Base-by-base conservation (phyloP, 2,797 vertebrate genomes). In the Macroramphosus scolopax region DNA sequence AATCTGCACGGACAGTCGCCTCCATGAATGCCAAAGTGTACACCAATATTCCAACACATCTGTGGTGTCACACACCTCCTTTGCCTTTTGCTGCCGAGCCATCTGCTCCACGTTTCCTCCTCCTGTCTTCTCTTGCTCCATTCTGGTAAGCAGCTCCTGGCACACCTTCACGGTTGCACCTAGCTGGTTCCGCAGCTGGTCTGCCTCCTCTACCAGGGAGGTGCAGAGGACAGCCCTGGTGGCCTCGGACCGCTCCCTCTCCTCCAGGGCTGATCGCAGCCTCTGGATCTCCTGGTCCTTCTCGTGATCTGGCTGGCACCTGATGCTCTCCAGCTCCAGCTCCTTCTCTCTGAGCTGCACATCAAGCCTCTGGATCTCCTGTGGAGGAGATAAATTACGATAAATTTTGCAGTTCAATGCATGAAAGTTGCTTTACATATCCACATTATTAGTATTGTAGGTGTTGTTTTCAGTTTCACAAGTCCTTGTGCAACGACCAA, bases 141-240 rank as follows among this genome's bases (percentile, higher is more conserved):
- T 81, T 50, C 90, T 83, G n/a, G 50, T 84, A 77, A 93, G 89
- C 62, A 98, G 89, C 12, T 93, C 92, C 63, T 95, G 92, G 63
- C 95, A 98, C 89, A 97, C 93, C 75, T 89, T 88, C 29, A 95
- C 92, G 0, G 93, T 97, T 17, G 90, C 71, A 0, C 88, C 88
- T 0, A 98, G 85, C 13, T 94, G 93, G 17, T 82, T 60, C 6
- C 90, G 90, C 12, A 98, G 91, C 73, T 93, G 90, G 9, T 92
- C 89, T 0, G 88, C 89, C 86, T 97, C 94, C 5, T 92, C 89
- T 0, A 83, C 89, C 71, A 97, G 79, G 0, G 94, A 95, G 5
- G 83, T 89, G 74, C 92, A 97, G 18, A 97, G 82, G 1, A 94
- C 80, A 0, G 89, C 78, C 1, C 88, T 87, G 56, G 94, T 93